These are phyloP conservation scores for Seira ritae DNA, from an alignment of 2,888 invertebrate genomes.

Conservation along the genomic window DNA sequence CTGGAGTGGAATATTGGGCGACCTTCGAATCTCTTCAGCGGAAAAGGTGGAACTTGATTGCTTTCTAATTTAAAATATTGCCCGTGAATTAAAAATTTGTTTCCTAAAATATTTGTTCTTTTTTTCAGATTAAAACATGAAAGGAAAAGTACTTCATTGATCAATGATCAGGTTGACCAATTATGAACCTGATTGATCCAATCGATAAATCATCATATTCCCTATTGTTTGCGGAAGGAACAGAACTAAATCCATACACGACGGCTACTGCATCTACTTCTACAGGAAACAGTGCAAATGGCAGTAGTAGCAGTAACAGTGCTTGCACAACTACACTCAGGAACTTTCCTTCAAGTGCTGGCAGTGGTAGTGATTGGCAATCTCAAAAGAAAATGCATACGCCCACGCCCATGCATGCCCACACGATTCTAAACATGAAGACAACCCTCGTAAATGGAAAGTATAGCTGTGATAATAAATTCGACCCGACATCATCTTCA, in stretches of 20 bases:
- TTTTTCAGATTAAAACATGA: not conserved
- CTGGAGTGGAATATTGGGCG: no score
- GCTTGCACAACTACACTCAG: not conserved
- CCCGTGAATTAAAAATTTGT: not conserved
- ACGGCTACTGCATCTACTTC: not conserved
- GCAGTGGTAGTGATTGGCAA: no score
- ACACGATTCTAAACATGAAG: conserved; percentile 54
- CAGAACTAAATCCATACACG: conserved; percentile 35
- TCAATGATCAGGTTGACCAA: conserved; percentile 16
- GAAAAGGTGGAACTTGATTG: not conserved
- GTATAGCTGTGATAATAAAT: conserved; percentile 61
- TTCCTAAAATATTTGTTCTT: conserved; percentile 3
- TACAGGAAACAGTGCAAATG: not conserved
- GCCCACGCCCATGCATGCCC: no score
- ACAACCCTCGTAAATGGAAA: conserved; percentile 55
- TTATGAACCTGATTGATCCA: conserved; percentile 55
- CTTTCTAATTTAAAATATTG: not conserved
- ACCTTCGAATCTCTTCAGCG: no score
- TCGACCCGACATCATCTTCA: conserved; percentile 43
- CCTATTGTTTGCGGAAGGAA: conserved; percentile 44
- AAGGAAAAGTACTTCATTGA: not conserved
- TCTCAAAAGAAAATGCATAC: conserved; percentile 25
- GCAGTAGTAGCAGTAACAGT: not conserved
- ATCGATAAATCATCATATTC: conserved; percentile 58
- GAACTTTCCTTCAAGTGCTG: not conserved